Evolutionary conservation across 2,113 vertebrate species (phyloP).

Genomic region (Cinclus mexicanus): DNA sequence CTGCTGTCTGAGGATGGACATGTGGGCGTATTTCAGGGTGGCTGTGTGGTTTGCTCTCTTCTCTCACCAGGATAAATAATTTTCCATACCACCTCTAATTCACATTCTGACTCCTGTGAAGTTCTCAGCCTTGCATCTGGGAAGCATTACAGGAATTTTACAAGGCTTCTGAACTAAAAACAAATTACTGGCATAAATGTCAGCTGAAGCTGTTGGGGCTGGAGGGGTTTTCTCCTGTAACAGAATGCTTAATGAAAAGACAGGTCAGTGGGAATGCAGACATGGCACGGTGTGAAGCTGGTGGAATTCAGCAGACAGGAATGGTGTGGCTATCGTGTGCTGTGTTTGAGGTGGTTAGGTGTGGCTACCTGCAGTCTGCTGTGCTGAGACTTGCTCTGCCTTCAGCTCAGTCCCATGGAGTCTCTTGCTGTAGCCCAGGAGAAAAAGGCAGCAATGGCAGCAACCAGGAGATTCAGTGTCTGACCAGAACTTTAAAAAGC

Average conservation of each 20-base stretch:
- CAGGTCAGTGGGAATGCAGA: neutral
- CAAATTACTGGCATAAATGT: neutral
- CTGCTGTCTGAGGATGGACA: neutral
- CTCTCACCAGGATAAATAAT: neutral
- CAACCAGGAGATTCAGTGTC: neutral
- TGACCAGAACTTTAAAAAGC: neutral
- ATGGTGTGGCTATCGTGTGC: neutral
- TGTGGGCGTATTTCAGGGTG: fast-evolving
- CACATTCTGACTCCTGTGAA: neutral
- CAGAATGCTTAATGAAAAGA: neutral
- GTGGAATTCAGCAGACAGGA: neutral
- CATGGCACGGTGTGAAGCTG: fast-evolving
- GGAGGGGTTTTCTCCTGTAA: neutral
- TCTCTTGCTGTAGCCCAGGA: neutral
- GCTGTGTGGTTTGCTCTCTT: neutral
- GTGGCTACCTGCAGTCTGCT: neutral
- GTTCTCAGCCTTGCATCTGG: neutral
- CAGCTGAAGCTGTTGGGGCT: neutral
- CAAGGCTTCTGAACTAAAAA: neutral
- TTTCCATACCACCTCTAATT: neutral
- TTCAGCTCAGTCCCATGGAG: fast-evolving
- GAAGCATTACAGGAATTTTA: neutral
- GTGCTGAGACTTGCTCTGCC: neutral
- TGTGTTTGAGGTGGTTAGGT: neutral
- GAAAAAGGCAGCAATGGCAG: neutral